Conservation (phyloP, 2,888 invertebrate species). For the Ochropleura plecta region DNA sequence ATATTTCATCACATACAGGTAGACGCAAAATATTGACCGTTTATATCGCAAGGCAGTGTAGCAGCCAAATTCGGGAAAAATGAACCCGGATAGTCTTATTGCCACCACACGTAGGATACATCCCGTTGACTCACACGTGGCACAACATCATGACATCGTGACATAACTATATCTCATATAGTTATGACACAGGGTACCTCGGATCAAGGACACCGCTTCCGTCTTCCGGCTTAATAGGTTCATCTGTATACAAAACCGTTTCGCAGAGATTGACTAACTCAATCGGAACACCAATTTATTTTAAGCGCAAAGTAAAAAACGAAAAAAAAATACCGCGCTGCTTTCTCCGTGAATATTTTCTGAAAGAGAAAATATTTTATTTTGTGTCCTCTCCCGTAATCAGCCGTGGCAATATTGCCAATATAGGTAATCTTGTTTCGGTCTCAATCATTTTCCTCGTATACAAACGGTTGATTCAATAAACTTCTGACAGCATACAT, state of each 20-base stretch:
- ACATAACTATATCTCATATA: slow-evolving; percentile 23
- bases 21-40: neutral
- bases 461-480: slow-evolving; percentile 64
- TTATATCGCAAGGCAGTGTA: neutral
- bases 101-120: slow-evolving; percentile 56
- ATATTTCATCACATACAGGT: too few species aligned
- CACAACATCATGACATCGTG: slow-evolving; percentile 7
- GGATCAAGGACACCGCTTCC: slow-evolving; percentile 75
- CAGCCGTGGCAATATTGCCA: slow-evolving; percentile 66
- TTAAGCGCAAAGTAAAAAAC: slow-evolving; percentile 46
- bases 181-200: slow-evolving; percentile 69
- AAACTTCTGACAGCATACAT: slow-evolving; percentile 59
- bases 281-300: slow-evolving; percentile 58
- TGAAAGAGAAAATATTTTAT: slow-evolving; percentile 53
- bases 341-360: slow-evolving; percentile 55
- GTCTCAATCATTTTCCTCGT: slow-evolving; percentile 65
- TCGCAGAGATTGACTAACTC: slow-evolving; percentile 52
- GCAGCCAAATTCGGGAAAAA: neutral
- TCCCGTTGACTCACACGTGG: slow-evolving; percentile 74
- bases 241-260: slow-evolving; percentile 59
- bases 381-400: slow-evolving; percentile 58
- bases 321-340: slow-evolving; percentile 30
- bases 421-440: slow-evolving; percentile 66
- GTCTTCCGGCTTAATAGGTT: slow-evolving; percentile 58
- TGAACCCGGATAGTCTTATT: slow-evolving; percentile 30